These are phyloP conservation scores for Bathynomus jamesi DNA, from an alignment of 1,140 invertebrate genomes.

Conservation along the genomic window DNA sequence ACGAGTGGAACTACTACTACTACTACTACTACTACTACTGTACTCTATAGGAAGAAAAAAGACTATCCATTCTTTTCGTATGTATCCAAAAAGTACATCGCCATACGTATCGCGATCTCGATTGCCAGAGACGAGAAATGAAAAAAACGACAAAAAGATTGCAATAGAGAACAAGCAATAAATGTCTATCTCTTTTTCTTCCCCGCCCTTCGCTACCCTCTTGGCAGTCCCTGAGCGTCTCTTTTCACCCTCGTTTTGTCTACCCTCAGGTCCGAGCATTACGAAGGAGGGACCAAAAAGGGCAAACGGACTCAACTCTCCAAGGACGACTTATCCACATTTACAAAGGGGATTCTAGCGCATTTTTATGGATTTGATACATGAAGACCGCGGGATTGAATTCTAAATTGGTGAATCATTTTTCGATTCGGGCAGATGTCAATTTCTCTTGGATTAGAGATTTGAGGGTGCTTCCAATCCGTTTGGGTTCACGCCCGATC, in stretches of 20 bases:
- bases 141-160: too few species aligned
- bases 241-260: neutral
- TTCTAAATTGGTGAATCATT: constrained; percentile 1
- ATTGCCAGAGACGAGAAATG: too few species aligned
- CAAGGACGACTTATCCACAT: neutral
- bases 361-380: neutral
- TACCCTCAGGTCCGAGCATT: neutral
- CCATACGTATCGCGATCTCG: too few species aligned
- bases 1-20: too few species aligned
- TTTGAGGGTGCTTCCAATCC: neutral
- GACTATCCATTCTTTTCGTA: too few species aligned
- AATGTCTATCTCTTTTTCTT: too few species aligned
- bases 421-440: neutral
- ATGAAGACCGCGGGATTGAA: neutral
- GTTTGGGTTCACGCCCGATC: neutral
- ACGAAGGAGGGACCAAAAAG: neutral
- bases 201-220: neutral
- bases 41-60: too few species aligned
- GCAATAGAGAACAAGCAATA: too few species aligned
- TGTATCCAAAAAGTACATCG: too few species aligned
- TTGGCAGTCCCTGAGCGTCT: neutral
- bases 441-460: neutral
- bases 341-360: neutral
- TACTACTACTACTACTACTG: too few species aligned
- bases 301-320: neutral